Evolutionary conservation across 2,113 vertebrate genomes (phyloP).

Genomic region (Bettongia penicillata): DNA sequence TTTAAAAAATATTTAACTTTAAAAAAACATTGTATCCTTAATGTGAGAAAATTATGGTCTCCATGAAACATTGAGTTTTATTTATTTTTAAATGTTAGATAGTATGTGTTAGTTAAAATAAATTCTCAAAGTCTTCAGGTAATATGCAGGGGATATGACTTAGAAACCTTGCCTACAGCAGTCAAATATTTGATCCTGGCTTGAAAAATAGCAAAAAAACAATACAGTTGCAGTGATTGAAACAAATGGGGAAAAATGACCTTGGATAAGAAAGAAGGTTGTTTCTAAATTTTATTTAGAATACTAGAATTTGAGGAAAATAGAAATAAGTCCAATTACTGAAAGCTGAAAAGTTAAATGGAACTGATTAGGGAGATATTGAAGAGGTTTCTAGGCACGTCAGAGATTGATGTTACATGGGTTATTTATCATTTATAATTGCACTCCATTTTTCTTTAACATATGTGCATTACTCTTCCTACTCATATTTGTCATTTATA

Average conservation of each 20-base stretch:
- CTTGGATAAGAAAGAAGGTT: background rate
- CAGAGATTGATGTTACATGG: background rate
- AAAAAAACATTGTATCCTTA: too few species aligned
- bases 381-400: background rate
- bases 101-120: too few species aligned
- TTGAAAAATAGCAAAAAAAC: background rate
- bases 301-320: background rate
- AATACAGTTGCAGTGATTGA: background rate
- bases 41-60: too few species aligned
- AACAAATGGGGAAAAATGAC: too few species aligned
- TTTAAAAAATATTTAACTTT: too few species aligned
- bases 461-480: background rate
- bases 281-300: background rate
- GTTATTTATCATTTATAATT: conserved; percentile 16
- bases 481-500: background rate
- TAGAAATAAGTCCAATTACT: background rate
- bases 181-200: too few species aligned
- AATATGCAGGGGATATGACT: too few species aligned
- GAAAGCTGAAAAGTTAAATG: background rate
- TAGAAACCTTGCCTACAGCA: too few species aligned
- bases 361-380: background rate
- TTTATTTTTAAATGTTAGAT: too few species aligned
- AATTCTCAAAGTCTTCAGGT: too few species aligned
- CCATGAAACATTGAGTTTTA: too few species aligned
- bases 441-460: background rate